A percentile compares a stretch with the other conserved stretches of the same genome.
phyloP scores from a whole-genome alignment of 2,113 vertebrate genomes.

The Oceanites oceanicus region DNA sequence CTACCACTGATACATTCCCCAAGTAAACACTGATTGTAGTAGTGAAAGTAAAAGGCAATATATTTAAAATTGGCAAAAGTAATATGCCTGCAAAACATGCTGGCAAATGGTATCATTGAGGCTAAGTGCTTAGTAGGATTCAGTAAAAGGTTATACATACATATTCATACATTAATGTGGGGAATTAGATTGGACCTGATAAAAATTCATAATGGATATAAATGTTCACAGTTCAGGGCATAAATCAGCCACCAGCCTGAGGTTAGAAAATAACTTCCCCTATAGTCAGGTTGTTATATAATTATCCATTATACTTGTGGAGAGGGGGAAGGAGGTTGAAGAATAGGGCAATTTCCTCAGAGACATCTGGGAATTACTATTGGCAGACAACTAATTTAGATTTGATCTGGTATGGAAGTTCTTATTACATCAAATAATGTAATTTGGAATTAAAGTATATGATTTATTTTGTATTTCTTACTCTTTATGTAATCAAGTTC shows the following conservation, averaged over 20 bases:
- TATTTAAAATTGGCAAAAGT: not conserved
- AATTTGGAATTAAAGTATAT: constrained; percentile 56
- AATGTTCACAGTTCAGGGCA: constrained; percentile 38
- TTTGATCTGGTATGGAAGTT: constrained; percentile 54
- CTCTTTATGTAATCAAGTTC: constrained; percentile 37
- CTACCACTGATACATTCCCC: not conserved
- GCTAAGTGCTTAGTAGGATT: constrained; percentile 10
- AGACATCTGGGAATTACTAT: constrained; percentile 42
- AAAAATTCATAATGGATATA: constrained; percentile 58
- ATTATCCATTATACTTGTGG: constrained; percentile 41
- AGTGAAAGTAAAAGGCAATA: not conserved
- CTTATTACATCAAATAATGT: constrained; percentile 58
- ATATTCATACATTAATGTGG: constrained; percentile 40
- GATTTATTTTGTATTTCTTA: constrained; percentile 59
- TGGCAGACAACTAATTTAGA: constrained; percentile 52
- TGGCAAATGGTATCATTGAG: not conserved
- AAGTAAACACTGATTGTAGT: not conserved
- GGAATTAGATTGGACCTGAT: constrained; percentile 35
- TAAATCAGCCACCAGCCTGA: constrained; percentile 49
- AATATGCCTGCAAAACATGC: not conserved
- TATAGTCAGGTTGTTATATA: constrained; percentile 23
- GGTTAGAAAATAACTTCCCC: constrained; percentile 44
- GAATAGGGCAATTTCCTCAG: constrained; percentile 54
- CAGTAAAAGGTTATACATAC: constrained; percentile 50
- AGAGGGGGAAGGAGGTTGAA: constrained; percentile 8